phyloP scores from a whole-genome alignment of 2,797 vertebrate species.

The Cossypha polioptera region DNA sequence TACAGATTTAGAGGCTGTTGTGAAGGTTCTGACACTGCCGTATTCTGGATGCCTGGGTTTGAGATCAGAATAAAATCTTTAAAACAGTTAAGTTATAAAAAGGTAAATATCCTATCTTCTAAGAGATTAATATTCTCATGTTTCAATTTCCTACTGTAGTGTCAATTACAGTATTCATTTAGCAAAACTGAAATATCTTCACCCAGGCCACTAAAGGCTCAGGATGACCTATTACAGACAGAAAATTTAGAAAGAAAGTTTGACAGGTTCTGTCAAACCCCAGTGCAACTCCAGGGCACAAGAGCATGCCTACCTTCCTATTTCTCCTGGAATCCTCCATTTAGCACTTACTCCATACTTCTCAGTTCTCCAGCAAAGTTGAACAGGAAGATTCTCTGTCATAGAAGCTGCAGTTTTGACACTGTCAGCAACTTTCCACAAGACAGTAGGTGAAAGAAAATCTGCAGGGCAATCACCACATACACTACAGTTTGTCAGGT shows the following conservation, averaged over 20 bases:
- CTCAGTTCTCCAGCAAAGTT: not conserved
- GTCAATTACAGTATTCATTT: not conserved
- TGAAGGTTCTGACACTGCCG: not conserved
- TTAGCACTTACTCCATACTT: not conserved
- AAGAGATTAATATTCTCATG: fast-evolving
- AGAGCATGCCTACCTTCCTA: not conserved
- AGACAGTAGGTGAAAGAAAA: not conserved
- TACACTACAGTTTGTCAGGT: not conserved
- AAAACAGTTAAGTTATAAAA: not conserved
- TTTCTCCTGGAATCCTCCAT: not conserved
- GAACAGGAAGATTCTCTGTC: not conserved
- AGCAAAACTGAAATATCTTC: not conserved
- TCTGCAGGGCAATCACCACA: fast-evolving
- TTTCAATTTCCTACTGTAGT: not conserved
- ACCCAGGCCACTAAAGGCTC: not conserved
- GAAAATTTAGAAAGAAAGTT: not conserved
- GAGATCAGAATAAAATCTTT: not conserved
- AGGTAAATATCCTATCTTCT: not conserved
- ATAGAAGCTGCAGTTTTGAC: not conserved
- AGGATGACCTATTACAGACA: not conserved
- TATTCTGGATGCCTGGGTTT: not conserved
- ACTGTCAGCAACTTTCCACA: not conserved
- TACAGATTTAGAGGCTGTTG: not conserved
- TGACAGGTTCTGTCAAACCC: not conserved
- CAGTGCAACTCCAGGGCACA: not conserved